Conservation (phyloP, 1,140 invertebrate species). For the Vanessa tameamea region DNA sequence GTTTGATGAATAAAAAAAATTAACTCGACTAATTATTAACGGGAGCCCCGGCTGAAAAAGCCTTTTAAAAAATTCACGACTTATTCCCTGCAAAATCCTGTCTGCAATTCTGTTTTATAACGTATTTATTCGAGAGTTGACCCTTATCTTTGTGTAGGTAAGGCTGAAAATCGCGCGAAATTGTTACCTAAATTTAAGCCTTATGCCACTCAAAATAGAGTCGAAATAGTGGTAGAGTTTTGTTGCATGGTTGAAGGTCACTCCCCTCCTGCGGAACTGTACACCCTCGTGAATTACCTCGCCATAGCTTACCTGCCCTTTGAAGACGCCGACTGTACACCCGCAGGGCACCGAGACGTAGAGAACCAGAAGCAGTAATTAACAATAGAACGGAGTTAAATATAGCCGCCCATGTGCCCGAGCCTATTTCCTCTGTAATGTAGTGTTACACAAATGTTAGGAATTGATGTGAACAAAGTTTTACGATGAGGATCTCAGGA, state of each 20-base stretch:
- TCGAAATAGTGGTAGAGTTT: slow-evolving; percentile 11
- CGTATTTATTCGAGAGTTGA: neutral
- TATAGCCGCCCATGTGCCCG: no score
- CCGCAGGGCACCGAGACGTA: slow-evolving; percentile 18
- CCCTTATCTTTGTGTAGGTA: neutral
- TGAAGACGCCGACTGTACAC: slow-evolving; percentile 60
- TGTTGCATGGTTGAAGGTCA: slow-evolving; percentile 44
- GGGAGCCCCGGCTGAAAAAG: neutral
- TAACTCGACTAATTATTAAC: slow-evolving; percentile 10
- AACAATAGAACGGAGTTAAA: neutral
- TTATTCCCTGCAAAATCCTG: neutral
- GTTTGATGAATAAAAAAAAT: neutral
- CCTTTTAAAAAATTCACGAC: slow-evolving; percentile 3
- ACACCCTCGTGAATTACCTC: slow-evolving; percentile 56
- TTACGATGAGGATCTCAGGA: no score
- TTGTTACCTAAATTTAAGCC: slow-evolving; percentile 19
- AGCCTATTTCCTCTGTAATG: no score
- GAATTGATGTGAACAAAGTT: no score
- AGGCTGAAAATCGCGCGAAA: neutral
- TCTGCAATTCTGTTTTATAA: neutral
- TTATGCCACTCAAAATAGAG: slow-evolving; percentile 5
- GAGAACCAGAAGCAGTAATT: neutral
- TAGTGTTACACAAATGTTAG: no score
- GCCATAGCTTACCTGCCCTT: slow-evolving; percentile 68
- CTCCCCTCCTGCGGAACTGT: slow-evolving; percentile 46